Evolutionary conservation across 2,888 invertebrate species (phyloP).

Genomic region (Clitarchus hookeri): DNA sequence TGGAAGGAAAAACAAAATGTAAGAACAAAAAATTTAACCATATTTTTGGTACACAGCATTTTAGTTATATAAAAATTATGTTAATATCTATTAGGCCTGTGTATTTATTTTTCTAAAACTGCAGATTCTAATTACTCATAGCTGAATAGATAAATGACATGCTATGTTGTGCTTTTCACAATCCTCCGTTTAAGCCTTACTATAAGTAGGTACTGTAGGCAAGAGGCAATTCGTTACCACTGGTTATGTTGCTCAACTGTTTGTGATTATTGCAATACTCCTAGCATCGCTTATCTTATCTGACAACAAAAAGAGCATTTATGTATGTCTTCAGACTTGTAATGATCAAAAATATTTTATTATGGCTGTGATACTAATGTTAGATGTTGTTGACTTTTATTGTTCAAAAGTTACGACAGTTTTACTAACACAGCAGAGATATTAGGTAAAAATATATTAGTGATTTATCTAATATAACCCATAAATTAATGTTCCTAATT

Average conservation of each 20-base stretch:
- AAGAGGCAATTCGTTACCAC: neutral
- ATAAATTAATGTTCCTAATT: slow-evolving; percentile 7
- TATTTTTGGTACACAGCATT: too few species aligned
- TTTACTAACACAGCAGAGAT: neutral
- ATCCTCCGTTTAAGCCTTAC: too few species aligned
- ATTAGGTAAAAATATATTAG: neutral
- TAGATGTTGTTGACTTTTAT: slow-evolving; percentile 3
- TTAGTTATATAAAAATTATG: too few species aligned
- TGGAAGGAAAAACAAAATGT: too few species aligned
- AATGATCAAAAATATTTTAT: neutral
- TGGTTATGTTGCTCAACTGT: neutral
- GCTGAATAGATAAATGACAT: too few species aligned
- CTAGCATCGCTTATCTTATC: neutral
- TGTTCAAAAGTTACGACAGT: neutral
- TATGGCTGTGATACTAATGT: slow-evolving; percentile 8
- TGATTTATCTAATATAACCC: neutral
- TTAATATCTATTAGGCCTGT: too few species aligned
- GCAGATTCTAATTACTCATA: too few species aligned
- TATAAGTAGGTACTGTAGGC: too few species aligned
- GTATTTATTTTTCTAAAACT: too few species aligned
- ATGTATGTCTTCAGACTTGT: neutral
- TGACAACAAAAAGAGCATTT: neutral
- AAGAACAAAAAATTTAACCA: too few species aligned
- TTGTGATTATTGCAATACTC: slow-evolving; percentile 2
- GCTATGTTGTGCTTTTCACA: too few species aligned